Percentiles rank a stretch among this genome's conserved stretches.
phyloP scores from a whole-genome alignment of 2,113 vertebrate species.

The Apodemus sylvaticus region DNA sequence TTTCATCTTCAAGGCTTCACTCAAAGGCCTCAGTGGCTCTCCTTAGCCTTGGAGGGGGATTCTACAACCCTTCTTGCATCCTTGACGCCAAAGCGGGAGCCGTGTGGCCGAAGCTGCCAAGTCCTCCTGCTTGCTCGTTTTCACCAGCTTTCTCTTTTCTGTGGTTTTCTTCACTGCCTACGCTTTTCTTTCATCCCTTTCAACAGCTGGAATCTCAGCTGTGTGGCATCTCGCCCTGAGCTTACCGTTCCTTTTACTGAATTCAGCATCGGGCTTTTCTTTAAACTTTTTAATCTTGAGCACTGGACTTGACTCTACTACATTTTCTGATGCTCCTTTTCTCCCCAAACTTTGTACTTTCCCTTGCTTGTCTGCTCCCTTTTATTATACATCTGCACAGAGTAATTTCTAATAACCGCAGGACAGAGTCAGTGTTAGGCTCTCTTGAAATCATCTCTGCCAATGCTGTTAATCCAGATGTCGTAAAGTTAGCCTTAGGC shows the following conservation, averaged over 20 bases:
- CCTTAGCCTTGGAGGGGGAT: too few relatives aligned
- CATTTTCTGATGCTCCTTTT: background rate
- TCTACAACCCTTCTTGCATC: background rate
- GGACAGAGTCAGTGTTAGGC: background rate
- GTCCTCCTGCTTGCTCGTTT: background rate
- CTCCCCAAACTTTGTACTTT: background rate
- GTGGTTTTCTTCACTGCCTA: background rate
- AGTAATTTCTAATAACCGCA: background rate
- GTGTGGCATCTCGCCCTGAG: background rate
- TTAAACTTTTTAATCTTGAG: background rate
- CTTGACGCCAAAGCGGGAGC: background rate
- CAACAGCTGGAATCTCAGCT: background rate
- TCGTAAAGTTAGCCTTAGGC: background rate
- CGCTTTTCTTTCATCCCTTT: background rate
- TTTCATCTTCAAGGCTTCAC: background rate
- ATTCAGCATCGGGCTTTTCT: background rate
- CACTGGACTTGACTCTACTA: background rate
- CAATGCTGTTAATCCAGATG: background rate
- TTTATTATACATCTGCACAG: background rate
- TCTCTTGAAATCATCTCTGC: background rate
- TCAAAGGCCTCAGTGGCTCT: background rate
- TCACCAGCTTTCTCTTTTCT: background rate
- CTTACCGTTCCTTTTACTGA: background rate
- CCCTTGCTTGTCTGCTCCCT: background rate
- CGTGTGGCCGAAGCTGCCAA: background rate